A percentile compares a stretch with the other conserved stretches of the same genome.
phyloP scores from a whole-genome alignment of 2,888 invertebrate genomes.

The Protonemura montana region DNA sequence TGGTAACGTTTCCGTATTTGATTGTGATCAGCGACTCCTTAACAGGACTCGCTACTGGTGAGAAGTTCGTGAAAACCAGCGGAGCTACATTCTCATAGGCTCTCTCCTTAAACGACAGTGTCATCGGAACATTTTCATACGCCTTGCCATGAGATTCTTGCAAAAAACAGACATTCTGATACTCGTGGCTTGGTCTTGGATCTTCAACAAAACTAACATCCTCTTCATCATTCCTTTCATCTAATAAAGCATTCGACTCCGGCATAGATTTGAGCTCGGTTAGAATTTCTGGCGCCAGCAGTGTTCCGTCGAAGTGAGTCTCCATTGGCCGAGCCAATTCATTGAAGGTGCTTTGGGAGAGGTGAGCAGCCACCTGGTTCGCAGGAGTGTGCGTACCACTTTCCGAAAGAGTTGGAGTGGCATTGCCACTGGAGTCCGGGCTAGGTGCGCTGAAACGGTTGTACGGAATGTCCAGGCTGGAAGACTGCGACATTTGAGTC shows the following conservation, averaged over 20 bases:
- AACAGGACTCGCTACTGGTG: slow-evolving; percentile 20
- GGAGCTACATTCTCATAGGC: slow-evolving; percentile 46
- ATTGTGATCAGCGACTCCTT: slow-evolving; percentile 44
- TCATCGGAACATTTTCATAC: slow-evolving; percentile 7
- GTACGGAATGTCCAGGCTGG: slow-evolving; percentile 38
- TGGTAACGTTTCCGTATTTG: slow-evolving; percentile 46
- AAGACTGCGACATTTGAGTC: slow-evolving; percentile 31
- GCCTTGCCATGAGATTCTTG: neutral
- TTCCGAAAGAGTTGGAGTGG: neutral
- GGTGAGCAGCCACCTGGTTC: too few relatives aligned
- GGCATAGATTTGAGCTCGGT: neutral
- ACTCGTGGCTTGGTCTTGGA: neutral
- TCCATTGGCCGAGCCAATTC: neutral
- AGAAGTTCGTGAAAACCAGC: neutral
- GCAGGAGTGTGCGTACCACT: too few relatives aligned
- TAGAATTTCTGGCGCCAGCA: neutral
- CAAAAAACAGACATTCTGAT: neutral
- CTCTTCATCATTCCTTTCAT: neutral
- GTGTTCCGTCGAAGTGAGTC: neutral
- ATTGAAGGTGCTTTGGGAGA: too few relatives aligned
- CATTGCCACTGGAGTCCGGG: slow-evolving; percentile 22
- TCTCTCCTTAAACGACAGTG: slow-evolving; percentile 39
- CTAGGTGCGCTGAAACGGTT: slow-evolving; percentile 26
- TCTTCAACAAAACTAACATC: neutral
- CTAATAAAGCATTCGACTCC: neutral